Base-by-base conservation (phyloP, 1,140 invertebrate species). In the Drosophila murphyi region DNA sequence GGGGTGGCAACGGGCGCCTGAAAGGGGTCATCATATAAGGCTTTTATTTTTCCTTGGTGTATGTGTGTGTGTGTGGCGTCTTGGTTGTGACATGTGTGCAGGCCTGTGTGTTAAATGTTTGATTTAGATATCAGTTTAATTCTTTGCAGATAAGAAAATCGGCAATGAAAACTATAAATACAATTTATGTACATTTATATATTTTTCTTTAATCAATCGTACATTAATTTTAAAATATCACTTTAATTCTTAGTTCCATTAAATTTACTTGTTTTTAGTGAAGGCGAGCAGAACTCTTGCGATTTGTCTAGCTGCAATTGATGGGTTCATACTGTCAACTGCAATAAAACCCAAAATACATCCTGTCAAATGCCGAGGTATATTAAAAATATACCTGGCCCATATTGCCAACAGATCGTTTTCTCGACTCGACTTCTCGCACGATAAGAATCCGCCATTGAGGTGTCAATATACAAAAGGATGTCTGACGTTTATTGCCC, bases 61-160 rank as follows among this genome's bases (percentile, higher is more conserved):
- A 12, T 34, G 57, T 5, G 43, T 43, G 12, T 43, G 32, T 28
- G 6, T n/a, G 12, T 8, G 51, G n/a, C 39, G n/a, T 63, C 1
- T 69, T 54, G 54, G 45, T 62, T 68, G 72, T 78, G 76, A 76
- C 76, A 63, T 79, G 76, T 72, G 76, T 76, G 69, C 55, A 61
- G 69, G 51, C 28, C 37, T 70, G 76, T 62, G 62, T 77, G 78
- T 70, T 80, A 82, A 72, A 73, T 81, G 71, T 75, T 80, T 89
- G 85, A 80, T 80, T 88, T 85, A 61, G 80, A 71, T 88, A 88
- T 88, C 85, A 88, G 80, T 89, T 89, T 80, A 88, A 80, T 82
- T 88, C 77, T 80, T 85, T 88, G 85, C 76, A 54, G 56, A 88
- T 47, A 45, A 34, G 75, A 39, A 39, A 39, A 39, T 20, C 1